Evolutionary conservation across 2,888 invertebrate genomes (phyloP), one percentile per base, ranked within the genome.

Genomic region (Cheilosia soror): DNA sequence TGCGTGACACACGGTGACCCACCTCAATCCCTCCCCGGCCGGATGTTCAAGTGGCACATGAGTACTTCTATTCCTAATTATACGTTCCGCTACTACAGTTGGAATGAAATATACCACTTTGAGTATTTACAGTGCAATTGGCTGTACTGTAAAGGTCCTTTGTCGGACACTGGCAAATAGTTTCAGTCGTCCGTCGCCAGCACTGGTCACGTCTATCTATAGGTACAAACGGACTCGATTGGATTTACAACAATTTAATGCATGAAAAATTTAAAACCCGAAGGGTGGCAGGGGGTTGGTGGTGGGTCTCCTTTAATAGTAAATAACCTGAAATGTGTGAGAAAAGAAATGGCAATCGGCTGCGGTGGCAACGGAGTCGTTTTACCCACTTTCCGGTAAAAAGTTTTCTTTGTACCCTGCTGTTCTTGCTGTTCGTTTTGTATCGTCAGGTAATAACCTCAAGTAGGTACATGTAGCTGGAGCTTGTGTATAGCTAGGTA

Each of bases 31-130:
- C 40, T 11, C 13, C 29, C 53, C 27, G 31, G 57, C 69, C 80
- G 87, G 87, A 87, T 78, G 75, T 87, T 85, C 77, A 81, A 87
- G 87, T 85, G 87, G 85, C 87, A 87, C 87, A 78, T 87, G 81
- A 81, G 85, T 81, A 81, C 76, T 81, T 69, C 81, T 81, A 68
- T 85, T 65, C 81, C 85, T 85, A 85, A 85, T 85, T 85, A 85
- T 68, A 85, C 81, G 71, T 76, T 81, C 76, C 71, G 37, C 85
- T 72, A 72, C 53, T 13, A 25, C 11, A 85, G 76, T 81, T 76
- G 81, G 62, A 72, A 9, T 66, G 77, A 72, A 77, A 66, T 47
- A 77, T 55, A 77, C 57, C 65, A 63, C 77, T 80, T 80, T 37
- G 58, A 71, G 57, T 69, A 69, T 83, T 77, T 78, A 62, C 77